Conservation (phyloP, 2,113 vertebrate species). For the Probosciger aterrimus region DNA sequence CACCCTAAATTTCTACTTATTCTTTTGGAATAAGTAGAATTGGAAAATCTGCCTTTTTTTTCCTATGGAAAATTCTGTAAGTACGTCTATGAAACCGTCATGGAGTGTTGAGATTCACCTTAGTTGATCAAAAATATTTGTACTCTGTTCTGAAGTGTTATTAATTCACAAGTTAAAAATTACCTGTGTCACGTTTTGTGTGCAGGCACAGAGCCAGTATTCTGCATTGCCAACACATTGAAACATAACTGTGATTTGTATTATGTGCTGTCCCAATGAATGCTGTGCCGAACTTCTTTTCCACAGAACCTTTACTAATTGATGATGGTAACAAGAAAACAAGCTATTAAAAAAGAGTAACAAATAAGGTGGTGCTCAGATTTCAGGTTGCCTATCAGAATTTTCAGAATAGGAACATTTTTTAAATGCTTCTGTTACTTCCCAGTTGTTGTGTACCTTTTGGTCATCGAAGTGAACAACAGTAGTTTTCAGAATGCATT, state of each 20-base stretch:
- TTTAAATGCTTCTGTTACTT: background rate
- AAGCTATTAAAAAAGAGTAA: background rate
- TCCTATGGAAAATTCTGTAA: background rate
- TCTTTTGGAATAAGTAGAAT: background rate
- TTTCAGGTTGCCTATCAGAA: background rate
- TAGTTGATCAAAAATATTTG: background rate
- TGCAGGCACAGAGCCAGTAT: background rate
- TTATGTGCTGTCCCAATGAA: background rate
- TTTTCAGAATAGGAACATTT: background rate
- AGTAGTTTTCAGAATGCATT: background rate
- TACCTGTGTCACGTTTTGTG: rapidly evolving
- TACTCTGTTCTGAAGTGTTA: background rate
- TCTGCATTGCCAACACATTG: background rate
- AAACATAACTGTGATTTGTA: background rate
- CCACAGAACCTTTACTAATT: background rate
- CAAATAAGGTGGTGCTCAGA: background rate
- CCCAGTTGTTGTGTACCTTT: background rate
- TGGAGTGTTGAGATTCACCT: background rate
- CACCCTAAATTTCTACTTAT: background rate
- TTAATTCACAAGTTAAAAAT: background rate
- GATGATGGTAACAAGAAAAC: background rate
- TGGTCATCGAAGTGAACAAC: background rate
- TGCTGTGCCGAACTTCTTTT: background rate
- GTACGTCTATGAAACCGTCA: background rate
- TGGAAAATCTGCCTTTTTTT: background rate